Evolutionary conservation across 23 tunicate species (phyloP).

Genomic region (Trididemnum nubilum): DNA sequence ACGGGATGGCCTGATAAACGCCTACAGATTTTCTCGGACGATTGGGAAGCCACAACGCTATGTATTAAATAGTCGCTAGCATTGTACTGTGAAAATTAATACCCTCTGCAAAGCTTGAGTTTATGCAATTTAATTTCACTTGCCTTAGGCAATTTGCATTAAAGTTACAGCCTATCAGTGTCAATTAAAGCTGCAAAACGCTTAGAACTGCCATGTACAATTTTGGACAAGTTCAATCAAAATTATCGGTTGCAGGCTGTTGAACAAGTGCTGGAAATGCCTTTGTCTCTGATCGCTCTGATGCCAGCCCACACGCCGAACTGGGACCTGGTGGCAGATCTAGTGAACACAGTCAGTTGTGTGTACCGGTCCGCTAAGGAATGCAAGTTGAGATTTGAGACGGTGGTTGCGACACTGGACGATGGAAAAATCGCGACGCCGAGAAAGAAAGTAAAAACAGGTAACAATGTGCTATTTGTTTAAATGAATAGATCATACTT

Average conservation of each 20-base stretch:
- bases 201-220: too few relatives aligned
- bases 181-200: too few relatives aligned
- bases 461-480: constrained; percentile 11
- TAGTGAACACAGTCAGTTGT: constrained; percentile 58
- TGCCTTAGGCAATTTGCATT: too few relatives aligned
- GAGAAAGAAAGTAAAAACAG: constrained; percentile 63
- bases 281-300: constrained; percentile 55
- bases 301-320: constrained; percentile 92
- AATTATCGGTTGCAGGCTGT: constrained; percentile 77
- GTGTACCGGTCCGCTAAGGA: constrained; percentile 79
- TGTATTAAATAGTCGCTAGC: too few relatives aligned
- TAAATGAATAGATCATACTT: neutral
- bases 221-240: too few relatives aligned
- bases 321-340: constrained; percentile 88
- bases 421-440: constrained; percentile 48
- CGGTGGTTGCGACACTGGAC: constrained; percentile 51
- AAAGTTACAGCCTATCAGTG: too few relatives aligned
- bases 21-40: too few relatives aligned
- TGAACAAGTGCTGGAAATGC: constrained; percentile 75
- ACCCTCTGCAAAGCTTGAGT: too few relatives aligned
- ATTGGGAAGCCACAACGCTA: too few relatives aligned
- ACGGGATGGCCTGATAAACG: too few relatives aligned
- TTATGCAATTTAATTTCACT: too few relatives aligned
- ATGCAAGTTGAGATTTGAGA: constrained; percentile 72
- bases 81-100: too few relatives aligned